Evolutionary conservation across 2,888 invertebrate species (phyloP), one percentile per base, ranked within the genome.

Genomic region (Watsonalla binaria): DNA sequence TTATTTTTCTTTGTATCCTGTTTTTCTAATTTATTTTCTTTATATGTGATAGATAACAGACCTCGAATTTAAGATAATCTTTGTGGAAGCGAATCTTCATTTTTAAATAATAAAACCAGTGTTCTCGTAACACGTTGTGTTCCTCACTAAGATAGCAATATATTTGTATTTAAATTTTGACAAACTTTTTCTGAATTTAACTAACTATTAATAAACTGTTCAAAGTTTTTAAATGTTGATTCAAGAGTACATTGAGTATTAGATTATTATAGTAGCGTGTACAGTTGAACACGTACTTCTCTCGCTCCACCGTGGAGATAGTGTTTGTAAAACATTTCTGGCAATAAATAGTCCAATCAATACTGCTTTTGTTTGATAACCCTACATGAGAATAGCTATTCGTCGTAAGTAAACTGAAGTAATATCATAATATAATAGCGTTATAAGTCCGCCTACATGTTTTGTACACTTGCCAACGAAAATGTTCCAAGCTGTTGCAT

Each of bases 331-430:
- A 87, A 89, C 84, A 78, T 88, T 90, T 89, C 89, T 85, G 87
- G 90, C 88, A 90, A 90, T 90, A 90, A 90, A 90, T 86, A 90
- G 90, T 90, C 84, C 86, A 87, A 89, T 78, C 76, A 68, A 63
- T 53, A 57, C 65, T 66, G 68, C 68, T 71, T 75, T 75, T 62
- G 66, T 70, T 64, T 59, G 56, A 65, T 13, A 46, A 33, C 33
- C 6, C 34, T 9, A 11, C 11, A 11, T 8, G 6, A 9, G 11
- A 42, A 11, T 11, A 5, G 9, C 11, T 8, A 8, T 7, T 42
- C 42, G 11, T 42, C 42, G 42, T 42, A 11, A 42, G 11, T 37
- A 37, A 6, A 37, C 8, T 37, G 2, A 37, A 37, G 37, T 8
- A 37, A 8, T 6, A 5, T 6, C 35, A 6, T 35, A 35, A 35